These are phyloP conservation scores for Anastrepha ludens DNA, from an alignment of 1,140 invertebrate genomes.

Conservation along the genomic window DNA sequence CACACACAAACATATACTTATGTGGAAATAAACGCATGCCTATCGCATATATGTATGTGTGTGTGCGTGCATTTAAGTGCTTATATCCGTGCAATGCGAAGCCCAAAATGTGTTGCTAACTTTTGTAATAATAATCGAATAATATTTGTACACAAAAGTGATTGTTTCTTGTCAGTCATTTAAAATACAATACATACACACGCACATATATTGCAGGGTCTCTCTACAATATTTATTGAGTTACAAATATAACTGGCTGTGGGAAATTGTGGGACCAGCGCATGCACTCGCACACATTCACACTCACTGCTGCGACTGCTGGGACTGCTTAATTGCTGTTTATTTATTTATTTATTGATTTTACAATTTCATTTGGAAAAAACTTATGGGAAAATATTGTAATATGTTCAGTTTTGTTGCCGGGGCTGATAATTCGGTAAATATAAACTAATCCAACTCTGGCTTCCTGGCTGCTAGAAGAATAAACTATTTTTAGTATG, in stretches of 20 bases:
- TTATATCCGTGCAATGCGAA: background rate
- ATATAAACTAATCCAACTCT: too few species aligned
- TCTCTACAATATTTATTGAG: too few species aligned
- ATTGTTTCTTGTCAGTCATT: conserved; percentile 46
- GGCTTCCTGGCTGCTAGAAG: too few species aligned
- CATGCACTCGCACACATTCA: too few species aligned
- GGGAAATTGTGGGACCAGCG: too few species aligned
- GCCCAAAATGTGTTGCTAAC: background rate
- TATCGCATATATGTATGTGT: too few species aligned
- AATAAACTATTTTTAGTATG: too few species aligned
- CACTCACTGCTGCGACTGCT: background rate
- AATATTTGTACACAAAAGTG: conserved; percentile 51
- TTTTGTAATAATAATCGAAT: conserved; percentile 52
- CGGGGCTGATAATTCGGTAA: too few species aligned
- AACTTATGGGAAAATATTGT: background rate
- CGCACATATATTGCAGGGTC: too few species aligned
- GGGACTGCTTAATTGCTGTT: conserved; percentile 7
- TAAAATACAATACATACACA: background rate
- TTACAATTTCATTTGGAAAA: conserved; percentile 18
- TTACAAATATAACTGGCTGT: too few species aligned
- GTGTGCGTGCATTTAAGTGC: background rate
- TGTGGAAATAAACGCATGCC: background rate
- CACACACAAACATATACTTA: too few species aligned
- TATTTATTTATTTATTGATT: conserved; percentile 44
- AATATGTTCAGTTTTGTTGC: too few species aligned